phyloP scores from a whole-genome alignment of 1,140 invertebrate species.

The Glomeris maerens region DNA sequence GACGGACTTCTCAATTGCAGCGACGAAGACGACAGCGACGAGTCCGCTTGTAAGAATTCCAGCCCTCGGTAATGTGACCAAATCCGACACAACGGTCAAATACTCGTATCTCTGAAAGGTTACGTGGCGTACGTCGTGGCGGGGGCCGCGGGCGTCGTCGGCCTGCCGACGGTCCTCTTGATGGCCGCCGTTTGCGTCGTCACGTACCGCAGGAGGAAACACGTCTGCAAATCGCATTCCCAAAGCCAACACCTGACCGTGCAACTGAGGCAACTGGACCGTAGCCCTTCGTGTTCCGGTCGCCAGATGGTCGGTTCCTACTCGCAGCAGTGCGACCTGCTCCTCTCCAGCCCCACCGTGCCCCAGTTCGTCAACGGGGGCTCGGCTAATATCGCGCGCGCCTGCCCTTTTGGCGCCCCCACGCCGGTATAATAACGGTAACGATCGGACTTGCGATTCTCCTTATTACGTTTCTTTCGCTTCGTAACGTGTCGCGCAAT shows the following conservation, averaged over 20 bases:
- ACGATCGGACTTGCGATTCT: background rate
- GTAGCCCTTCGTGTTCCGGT: slow-evolving; percentile 16
- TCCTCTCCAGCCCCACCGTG: background rate
- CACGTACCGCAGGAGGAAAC: slow-evolving; percentile 5
- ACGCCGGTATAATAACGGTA: background rate
- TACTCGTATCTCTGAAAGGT: slow-evolving; percentile 8
- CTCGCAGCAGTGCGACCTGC: slow-evolving; percentile 10
- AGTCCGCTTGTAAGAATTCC: slow-evolving; percentile 25
- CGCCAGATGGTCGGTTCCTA: slow-evolving; percentile 3
- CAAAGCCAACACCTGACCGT: slow-evolving; percentile 15
- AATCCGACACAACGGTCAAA: background rate
- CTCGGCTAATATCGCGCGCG: background rate
- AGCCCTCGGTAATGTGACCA: background rate
- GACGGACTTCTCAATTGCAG: slow-evolving; percentile 29
- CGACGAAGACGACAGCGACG: slow-evolving; percentile 27
- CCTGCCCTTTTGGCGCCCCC: background rate
- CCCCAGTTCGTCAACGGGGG: background rate
- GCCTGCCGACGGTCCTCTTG: slow-evolving; percentile 11
- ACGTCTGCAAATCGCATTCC: slow-evolving; percentile 3
- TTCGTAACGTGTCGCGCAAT: too few relatives aligned
- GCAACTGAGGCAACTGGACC: slow-evolving; percentile 19
- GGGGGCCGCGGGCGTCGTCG: slow-evolving; percentile 14
- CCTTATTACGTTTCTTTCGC: too few relatives aligned
- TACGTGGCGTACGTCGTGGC: slow-evolving; percentile 18
- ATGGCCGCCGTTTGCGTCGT: slow-evolving; percentile 14